Percentiles rank a stretch among this genome's conserved stretches.
These are phyloP conservation scores for Gymnocephalus cernua DNA, from an alignment of 2,113 vertebrate genomes.

Conservation along the genomic window DNA sequence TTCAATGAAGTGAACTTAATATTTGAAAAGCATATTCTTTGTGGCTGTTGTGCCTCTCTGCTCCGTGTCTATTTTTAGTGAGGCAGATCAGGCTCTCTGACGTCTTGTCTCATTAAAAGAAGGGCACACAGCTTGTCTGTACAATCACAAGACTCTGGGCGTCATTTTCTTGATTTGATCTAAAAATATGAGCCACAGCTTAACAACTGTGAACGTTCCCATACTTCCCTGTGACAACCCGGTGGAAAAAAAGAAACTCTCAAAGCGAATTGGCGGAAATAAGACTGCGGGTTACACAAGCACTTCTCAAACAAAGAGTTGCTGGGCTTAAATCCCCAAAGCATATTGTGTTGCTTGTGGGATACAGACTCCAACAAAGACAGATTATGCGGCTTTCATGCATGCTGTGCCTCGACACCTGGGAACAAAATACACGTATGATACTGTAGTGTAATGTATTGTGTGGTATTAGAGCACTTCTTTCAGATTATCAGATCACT, in stretches of 20 bases:
- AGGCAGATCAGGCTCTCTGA: conserved; percentile 60
- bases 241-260: conserved; percentile 19
- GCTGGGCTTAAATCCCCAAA: conserved; percentile 53
- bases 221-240: conserved; percentile 22
- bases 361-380: conserved; percentile 48
- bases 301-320: conserved; percentile 37
- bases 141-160: conserved; percentile 63
- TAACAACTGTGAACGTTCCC: conserved; percentile 51
- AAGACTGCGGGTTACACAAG: conserved; percentile 43
- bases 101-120: conserved; percentile 73
- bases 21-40: conserved; percentile 54
- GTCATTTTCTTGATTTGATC: conserved; percentile 73
- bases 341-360: conserved; percentile 51
- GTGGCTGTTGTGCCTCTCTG: conserved; percentile 50
- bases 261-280: conserved; percentile 49
- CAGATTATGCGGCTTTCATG: conserved; percentile 54
- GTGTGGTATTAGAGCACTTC: background rate
- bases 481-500: conserved; percentile 1
- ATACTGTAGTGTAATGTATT: background rate
- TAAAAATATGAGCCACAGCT: conserved; percentile 73
- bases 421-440: conserved; percentile 37
- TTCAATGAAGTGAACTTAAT: conserved; percentile 53
- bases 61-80: conserved; percentile 75
- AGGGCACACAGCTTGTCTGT: conserved; percentile 49
- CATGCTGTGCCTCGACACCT: conserved; percentile 34